These are phyloP conservation scores for Muscidifurax raptorellus DNA, from an alignment of 1,140 invertebrate genomes.

Conservation along the genomic window DNA sequence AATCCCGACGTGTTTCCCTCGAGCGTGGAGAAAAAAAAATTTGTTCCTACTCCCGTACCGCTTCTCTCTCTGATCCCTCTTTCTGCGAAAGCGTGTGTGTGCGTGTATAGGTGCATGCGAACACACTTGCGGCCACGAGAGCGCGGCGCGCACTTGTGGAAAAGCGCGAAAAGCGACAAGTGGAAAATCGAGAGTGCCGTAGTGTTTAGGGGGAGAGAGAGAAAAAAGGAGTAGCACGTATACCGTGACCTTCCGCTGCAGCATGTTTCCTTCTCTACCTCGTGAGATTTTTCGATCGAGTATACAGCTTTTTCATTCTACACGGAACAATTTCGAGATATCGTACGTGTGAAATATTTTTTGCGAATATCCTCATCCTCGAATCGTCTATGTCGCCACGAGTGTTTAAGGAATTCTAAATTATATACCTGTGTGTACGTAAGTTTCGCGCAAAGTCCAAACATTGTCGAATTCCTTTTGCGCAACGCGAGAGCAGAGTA, in stretches of 20 bases:
- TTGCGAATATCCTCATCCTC: background rate
- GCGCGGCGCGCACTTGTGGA: background rate
- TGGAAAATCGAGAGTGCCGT: conserved; percentile 16
- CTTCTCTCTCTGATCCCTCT: conserved; percentile 6
- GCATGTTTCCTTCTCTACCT: background rate
- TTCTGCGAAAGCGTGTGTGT: background rate
- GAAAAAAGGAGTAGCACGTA: background rate
- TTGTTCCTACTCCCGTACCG: background rate
- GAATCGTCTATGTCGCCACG: background rate
- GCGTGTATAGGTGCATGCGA: background rate
- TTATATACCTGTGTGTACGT: no score
- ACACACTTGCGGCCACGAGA: background rate
- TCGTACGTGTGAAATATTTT: background rate
- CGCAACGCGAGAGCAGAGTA: background rate
- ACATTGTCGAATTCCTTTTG: background rate
- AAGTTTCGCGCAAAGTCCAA: background rate
- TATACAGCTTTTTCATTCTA: no score
- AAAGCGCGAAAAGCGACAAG: conserved; percentile 40
- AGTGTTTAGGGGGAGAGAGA: background rate
- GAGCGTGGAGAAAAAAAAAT: conserved; percentile 4
- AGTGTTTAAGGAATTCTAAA: conserved; percentile 1
- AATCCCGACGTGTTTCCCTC: conserved; percentile 13
- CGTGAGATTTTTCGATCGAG: background rate
- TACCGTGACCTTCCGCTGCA: background rate
- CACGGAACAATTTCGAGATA: no score